Percentiles rank a stretch among this genome's conserved stretches.
Conservation (phyloP, 2,113 vertebrate species). For the Perca flavescens region DNA sequence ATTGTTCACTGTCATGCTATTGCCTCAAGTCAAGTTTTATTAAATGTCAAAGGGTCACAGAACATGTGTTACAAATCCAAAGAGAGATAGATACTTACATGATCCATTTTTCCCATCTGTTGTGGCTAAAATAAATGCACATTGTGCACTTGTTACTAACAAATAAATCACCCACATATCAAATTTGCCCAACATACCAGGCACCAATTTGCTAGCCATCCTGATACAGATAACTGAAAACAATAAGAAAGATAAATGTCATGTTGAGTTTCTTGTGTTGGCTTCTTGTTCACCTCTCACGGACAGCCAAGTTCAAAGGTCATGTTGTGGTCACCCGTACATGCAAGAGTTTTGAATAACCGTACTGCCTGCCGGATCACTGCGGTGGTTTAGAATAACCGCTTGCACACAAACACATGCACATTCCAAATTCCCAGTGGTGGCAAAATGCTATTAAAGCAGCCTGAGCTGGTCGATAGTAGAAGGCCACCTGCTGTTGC, state of each 20-base stretch:
- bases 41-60: slow-evolving; percentile 6
- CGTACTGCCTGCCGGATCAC: not conserved
- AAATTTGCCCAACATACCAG: not conserved
- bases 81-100: not conserved
- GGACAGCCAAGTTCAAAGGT: not conserved
- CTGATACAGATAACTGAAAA: not conserved
- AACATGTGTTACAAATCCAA: not conserved
- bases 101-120: not conserved
- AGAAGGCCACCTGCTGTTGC: slow-evolving; percentile 66
- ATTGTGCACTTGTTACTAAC: too few relatives aligned
- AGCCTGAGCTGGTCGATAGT: slow-evolving; percentile 63
- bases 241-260: not conserved
- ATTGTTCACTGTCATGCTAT: not conserved
- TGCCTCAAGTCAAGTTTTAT: not conserved
- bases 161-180: too few relatives aligned
- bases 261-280: not conserved
- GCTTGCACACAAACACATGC: slow-evolving; percentile 11
- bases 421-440: slow-evolving; percentile 43
- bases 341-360: not conserved
- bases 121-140: too few relatives aligned
- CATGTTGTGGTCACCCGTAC: not conserved
- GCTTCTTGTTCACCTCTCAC: not conserved
- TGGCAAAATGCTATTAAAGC: slow-evolving; percentile 53
- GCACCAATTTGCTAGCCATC: not conserved
- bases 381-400: not conserved